Conservation (phyloP, 2,113 vertebrate genomes). For the Acanthisitta chloris region DNA sequence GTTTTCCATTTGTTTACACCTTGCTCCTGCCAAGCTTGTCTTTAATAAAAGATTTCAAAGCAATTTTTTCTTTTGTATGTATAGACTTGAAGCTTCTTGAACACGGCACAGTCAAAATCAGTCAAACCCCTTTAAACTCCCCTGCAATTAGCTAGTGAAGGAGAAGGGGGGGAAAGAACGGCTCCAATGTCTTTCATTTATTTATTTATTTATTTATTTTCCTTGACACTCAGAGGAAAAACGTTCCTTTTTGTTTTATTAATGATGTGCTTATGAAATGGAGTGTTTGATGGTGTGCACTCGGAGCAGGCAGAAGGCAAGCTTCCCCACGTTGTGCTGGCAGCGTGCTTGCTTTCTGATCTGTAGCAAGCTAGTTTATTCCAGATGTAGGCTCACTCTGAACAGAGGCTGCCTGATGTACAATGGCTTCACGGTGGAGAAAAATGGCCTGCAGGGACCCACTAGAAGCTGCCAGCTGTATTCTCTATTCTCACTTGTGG, state of each 20-base stretch:
- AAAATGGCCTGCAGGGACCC: neutral
- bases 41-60: constrained; percentile 52
- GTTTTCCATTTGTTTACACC: constrained; percentile 67
- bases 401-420: neutral
- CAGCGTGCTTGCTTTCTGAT: neutral
- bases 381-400: constrained; percentile 13
- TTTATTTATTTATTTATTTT: constrained; percentile 26
- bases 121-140: constrained; percentile 35
- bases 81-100: constrained; percentile 28
- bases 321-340: neutral
- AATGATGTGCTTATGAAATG: constrained; percentile 54
- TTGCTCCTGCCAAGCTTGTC: constrained; percentile 55
- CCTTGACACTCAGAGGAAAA: neutral
- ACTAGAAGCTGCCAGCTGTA: neutral
- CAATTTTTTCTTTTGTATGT: neutral
- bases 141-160: constrained; percentile 25
- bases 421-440: neutral
- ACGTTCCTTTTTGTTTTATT: constrained; percentile 51
- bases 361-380: neutral
- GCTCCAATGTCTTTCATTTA: neutral
- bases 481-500: neutral
- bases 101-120: neutral
- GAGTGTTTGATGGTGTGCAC: constrained; percentile 24
- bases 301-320: neutral
- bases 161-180: neutral